Evolutionary conservation across 2,113 vertebrate species (phyloP), one percentile per base, ranked within the genome.

Genomic region (Lampris incognitus): DNA sequence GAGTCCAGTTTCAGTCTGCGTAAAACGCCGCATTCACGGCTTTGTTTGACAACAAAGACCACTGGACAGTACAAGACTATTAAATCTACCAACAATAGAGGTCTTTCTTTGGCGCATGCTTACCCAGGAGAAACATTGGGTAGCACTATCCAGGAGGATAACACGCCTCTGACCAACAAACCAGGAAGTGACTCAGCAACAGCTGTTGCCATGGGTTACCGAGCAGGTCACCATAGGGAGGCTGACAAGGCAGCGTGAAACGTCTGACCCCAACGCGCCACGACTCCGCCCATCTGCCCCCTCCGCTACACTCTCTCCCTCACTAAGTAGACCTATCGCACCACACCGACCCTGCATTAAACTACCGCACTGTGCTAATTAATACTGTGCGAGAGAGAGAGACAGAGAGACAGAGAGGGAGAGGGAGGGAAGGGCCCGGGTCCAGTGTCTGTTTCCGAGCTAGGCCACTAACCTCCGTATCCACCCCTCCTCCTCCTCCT

Each of bases 151-250:
- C 57, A 59, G 38, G 37, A 59, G 37, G 58, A 67, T 59, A 70
- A 56, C 60, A 1, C 54, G 67, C 48, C 6, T 75, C 81, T 40
- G 1, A 46, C 66, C 54, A 64, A 75, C 81, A 81, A 50, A 40
- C 59, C 2, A 49, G 75, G 72, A 76, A 64, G 72, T 91, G 91
- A 91, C 90, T 91, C 91, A 90, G 91, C 90, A 89, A 82, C 88
- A 85, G 87, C 87, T 84, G 90, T 92, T 88, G 86, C 85, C 72
- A 88, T 81, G 86, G 87, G 87, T 84, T 87, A 89, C 91, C 74
- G 71, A 79, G 73, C 85, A 82, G 83, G 62, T 64, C 80, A 84
- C 39, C 56, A 7, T 37, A 37, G 69, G 66, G 65, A 70, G 56
- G 8, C 37, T 44, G 69, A 13, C 24, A 39, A 10, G 42, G 62